Base-by-base conservation (phyloP, 2,888 invertebrate genomes). In the Brenthis hecate region DNA sequence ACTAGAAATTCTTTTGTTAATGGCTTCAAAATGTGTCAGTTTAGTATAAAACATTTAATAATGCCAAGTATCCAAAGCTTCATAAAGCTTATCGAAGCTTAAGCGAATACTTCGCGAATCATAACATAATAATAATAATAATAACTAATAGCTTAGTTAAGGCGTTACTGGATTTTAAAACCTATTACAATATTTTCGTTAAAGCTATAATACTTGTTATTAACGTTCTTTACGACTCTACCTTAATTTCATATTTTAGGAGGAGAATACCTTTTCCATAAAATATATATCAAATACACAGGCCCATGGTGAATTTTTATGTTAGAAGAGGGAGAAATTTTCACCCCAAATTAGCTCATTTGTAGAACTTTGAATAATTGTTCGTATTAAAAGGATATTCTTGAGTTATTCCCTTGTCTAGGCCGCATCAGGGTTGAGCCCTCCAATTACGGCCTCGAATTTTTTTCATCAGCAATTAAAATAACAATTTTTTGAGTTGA, bases 361-460 rank as follows among this genome's bases (percentile, higher is more conserved):
- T 73, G 74, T 74, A 70, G 67, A 72, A 69, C 61, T 76, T 76
- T 78, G 77, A 80, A 78, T 74, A 65, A 74, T 80, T 73, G 66
- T 72, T 48, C 63, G 72, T 73, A 77, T 75, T 76, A 75, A 74
- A 78, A 72, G 66, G 72, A 75, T 80, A 75, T 76, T 76, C 72
- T 58, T 76, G 75, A 77, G 77, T 76, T 76, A 81, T 80, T 78
- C 76, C 66, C 72, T 77, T 79, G 75, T 75, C 78, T 78, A 76
- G 61, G 75, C 72, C 76, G 71, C 61, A 72, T 72, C 72, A 66
- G 64, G 66, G 64, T 63, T 54, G 68, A 68, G 60, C 53, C 54
- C 54, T 72, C 57, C 50, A 62, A 50, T 70, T 66, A 68, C 57
- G 56, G 58, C 32, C 36, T 28, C 28, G 53, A 54, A 50, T 32